Conservation (phyloP, 2,888 invertebrate genomes). For the Troides aeacus region DNA sequence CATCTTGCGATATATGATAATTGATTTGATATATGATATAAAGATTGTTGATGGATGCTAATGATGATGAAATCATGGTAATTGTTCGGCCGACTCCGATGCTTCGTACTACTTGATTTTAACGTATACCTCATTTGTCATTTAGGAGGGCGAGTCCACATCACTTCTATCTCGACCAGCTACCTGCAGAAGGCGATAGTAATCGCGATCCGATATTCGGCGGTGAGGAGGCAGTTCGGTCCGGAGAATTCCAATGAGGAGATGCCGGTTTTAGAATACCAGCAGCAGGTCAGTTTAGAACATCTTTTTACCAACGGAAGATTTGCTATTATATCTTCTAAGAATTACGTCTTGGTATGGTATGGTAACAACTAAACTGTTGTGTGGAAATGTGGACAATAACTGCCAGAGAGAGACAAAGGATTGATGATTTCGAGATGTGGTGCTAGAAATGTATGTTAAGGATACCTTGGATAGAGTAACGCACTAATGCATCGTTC, state of each 20-base stretch:
- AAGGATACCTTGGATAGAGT: too few species aligned
- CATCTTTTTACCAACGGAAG: not conserved
- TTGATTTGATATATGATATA: too few species aligned
- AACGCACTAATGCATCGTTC: too few species aligned
- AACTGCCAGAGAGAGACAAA: too few species aligned
- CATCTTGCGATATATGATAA: not conserved
- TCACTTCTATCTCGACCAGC: slow-evolving; percentile 80
- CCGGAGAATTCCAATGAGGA: slow-evolving; percentile 84
- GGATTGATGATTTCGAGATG: too few species aligned
- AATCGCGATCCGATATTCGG: slow-evolving; percentile 93
- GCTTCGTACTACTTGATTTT: too few species aligned
- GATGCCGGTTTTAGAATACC: slow-evolving; percentile 94
- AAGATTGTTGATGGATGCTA: too few species aligned
- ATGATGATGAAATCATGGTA: not conserved
- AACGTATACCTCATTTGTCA: not conserved
- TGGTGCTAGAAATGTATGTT: too few species aligned
- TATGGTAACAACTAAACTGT: too few species aligned
- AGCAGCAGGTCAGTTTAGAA: slow-evolving; percentile 83
- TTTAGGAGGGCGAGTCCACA: slow-evolving; percentile 87
- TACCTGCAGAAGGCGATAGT: slow-evolving; percentile 87
- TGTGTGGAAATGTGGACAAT: too few species aligned
- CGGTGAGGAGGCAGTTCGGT: slow-evolving; percentile 93
- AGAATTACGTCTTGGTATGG: too few species aligned
- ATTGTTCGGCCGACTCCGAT: not conserved
- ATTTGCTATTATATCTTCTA: too few species aligned